A percentile compares a stretch with the other conserved stretches of the same genome.
Conservation (phyloP, 2,797 vertebrate species). For the Anguilla megastoma region DNA sequence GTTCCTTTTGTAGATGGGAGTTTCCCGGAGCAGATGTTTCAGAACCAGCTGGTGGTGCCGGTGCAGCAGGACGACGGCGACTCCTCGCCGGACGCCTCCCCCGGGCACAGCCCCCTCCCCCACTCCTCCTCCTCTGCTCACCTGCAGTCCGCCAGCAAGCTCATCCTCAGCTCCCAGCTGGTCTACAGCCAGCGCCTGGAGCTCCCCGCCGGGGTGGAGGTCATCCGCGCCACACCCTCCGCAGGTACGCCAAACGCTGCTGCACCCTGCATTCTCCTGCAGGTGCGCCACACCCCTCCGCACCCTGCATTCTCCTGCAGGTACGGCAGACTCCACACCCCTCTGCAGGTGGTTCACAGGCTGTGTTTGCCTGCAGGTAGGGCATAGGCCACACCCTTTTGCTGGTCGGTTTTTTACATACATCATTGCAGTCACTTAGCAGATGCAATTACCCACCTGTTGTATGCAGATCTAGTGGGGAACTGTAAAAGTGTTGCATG, state of each 20-base stretch:
- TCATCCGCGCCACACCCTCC: conserved; percentile 93
- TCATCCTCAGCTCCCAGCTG: conserved; percentile 92
- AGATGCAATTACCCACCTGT: not conserved
- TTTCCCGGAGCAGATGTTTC: conserved; percentile 68
- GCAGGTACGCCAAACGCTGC: conserved; percentile 75
- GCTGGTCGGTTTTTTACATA: too few species aligned
- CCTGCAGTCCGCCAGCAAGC: conserved; percentile 95
- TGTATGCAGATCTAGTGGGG: not conserved
- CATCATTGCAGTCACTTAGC: too few species aligned
- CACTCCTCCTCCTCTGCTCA: conserved; percentile 94
- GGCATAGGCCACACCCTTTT: too few species aligned
- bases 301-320: not conserved
- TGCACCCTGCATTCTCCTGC: not conserved
- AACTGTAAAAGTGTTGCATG: not conserved
- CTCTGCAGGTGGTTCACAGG: not conserved
- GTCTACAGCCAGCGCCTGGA: conserved; percentile 90
- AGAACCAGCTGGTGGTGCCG: conserved; percentile 83
- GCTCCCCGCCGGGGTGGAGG: conserved; percentile 88
- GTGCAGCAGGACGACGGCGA: conserved; percentile 74
- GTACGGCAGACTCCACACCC: not conserved
- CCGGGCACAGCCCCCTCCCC: conserved; percentile 79
- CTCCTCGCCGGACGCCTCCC: conserved; percentile 85
- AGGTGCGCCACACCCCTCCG: not conserved
- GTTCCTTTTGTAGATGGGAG: conserved; percentile 69
- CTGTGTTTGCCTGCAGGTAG: too few species aligned